Evolutionary conservation across 2,888 invertebrate genomes (phyloP), one percentile per base, ranked within the genome.

Genomic region (Linnaemya tessellans): DNA sequence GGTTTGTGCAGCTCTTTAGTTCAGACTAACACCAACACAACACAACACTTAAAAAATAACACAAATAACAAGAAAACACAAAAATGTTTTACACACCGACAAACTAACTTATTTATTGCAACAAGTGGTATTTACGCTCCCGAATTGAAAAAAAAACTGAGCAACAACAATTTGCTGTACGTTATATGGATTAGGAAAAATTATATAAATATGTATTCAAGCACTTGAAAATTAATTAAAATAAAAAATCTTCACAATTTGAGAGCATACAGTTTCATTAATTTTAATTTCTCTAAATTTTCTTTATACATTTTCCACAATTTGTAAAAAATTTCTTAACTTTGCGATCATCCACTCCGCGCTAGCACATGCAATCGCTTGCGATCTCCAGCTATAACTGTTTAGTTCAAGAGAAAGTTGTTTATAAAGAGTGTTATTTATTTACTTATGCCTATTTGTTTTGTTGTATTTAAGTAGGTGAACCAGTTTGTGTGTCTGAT

Each of bases 321-420:
- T 62, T 65, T 65, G 35, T 41, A 43, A 46, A 18, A 22, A n/a
- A 20, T 60, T 56, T 64, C 30, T 2, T 30, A 56, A 20, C 35
- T 56, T 22, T 11, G 15, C 30, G 0, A 15, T 2, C 15, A 22
- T 5, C 38, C 4, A 41, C 30, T 51, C 13, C 22, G 58, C 85
- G 85, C 13, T 10, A 7, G 0, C 5, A 65, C 51, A 49, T 79
- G 65, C 65, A 15, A 5, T 1, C 70, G 65, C 54, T 80, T 71
- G 41, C n/a, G 80, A 62, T 38, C 65, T 51, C 54, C 41, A 15
- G 10, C 54, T 38, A 20, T 64, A 67, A 82, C 85, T 85, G 38
- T 74, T 74, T 41, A 5, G 0, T 68, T 15, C 1, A 58, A 74
- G 79, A 82, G 82, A 80, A 85, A 85, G 82, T 85, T 71, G 68